phyloP scores from a whole-genome alignment of 2,888 invertebrate genomes.

The Habroteleia sp. region DNA sequence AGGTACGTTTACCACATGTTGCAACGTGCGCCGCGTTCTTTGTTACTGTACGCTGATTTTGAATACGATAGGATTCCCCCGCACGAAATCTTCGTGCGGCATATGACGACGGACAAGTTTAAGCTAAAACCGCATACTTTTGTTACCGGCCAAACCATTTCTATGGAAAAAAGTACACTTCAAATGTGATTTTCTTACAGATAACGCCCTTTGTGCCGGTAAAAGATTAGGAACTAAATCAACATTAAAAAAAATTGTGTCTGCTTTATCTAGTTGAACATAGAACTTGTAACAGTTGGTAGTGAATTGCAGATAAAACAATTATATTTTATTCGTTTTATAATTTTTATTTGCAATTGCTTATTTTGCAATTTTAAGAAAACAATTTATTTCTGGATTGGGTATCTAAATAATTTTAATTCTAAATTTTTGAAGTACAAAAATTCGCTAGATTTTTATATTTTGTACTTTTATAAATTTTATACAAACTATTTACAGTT shows the following conservation, averaged over 20 bases:
- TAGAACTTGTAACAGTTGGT: too few species aligned
- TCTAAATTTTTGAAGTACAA: too few species aligned
- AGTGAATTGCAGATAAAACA: too few species aligned
- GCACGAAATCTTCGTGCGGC: constrained; percentile 53
- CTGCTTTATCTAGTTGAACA: too few species aligned
- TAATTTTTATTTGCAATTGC: too few species aligned
- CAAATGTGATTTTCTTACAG: constrained; percentile 27
- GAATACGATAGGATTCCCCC: constrained; percentile 56
- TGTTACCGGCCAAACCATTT: constrained; percentile 8
- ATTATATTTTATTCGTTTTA: too few species aligned
- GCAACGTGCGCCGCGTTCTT: constrained; percentile 66
- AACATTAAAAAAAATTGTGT: neutral
- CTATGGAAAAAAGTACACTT: constrained; percentile 24
- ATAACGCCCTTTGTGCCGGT: constrained; percentile 29
- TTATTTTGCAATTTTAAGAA: too few species aligned
- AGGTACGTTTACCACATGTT: constrained; percentile 77
- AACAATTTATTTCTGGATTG: too few species aligned
- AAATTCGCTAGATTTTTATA: too few species aligned
- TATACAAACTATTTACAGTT: too few species aligned
- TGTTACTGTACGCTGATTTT: constrained; percentile 59
- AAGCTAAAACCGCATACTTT: constrained; percentile 32
- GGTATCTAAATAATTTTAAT: too few species aligned
- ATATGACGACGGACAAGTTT: constrained; percentile 44
- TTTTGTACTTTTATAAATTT: too few species aligned
- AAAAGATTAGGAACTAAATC: constrained; percentile 18